Evolutionary conservation across 2,888 invertebrate genomes (phyloP).

Genomic region (Drosophila cognata): DNA sequence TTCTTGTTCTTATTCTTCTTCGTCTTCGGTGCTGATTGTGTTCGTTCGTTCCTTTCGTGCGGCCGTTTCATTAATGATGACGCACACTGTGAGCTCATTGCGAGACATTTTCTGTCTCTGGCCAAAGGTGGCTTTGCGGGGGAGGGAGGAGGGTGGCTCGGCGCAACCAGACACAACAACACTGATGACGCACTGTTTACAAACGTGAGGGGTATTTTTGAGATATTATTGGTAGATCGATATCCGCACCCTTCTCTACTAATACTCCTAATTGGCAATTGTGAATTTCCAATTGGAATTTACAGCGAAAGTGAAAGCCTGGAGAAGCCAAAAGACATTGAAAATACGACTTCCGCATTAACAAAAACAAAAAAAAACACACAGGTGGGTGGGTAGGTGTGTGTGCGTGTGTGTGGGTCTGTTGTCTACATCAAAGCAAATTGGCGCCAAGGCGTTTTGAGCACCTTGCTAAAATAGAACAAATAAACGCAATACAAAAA

Average conservation of each 20-base stretch:
- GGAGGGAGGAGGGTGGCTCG: neutral
- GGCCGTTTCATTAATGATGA: conserved; percentile 67
- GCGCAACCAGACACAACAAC: conserved; percentile 30
- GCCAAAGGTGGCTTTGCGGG: neutral
- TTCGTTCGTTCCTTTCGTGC: conserved; percentile 16
- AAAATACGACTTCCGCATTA: conserved; percentile 52
- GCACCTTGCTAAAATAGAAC: conserved; percentile 45
- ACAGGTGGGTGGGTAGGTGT: conserved; percentile 32
- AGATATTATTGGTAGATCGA: conserved; percentile 27
- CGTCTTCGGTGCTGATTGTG: neutral
- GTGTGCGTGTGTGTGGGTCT: conserved; percentile 15
- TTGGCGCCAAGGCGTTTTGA: conserved; percentile 50
- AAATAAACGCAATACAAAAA: conserved; percentile 9
- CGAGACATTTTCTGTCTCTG: conserved; percentile 34
- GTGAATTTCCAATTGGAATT: conserved; percentile 32
- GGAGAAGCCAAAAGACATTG: conserved; percentile 57
- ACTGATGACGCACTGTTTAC: conserved; percentile 67
- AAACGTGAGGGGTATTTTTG: conserved; percentile 18
- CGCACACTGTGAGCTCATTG: conserved; percentile 74
- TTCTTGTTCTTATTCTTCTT: conserved; percentile 27
- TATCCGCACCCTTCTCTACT: conserved; percentile 52
- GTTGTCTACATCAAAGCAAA: conserved; percentile 37
- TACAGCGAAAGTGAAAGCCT: conserved; percentile 40
- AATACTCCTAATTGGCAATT: conserved; percentile 56
- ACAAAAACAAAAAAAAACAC: neutral